Percentiles rank a stretch among this genome's conserved stretches.
Conservation (phyloP, 2,113 vertebrate genomes). For the Tonatia bakeri region DNA sequence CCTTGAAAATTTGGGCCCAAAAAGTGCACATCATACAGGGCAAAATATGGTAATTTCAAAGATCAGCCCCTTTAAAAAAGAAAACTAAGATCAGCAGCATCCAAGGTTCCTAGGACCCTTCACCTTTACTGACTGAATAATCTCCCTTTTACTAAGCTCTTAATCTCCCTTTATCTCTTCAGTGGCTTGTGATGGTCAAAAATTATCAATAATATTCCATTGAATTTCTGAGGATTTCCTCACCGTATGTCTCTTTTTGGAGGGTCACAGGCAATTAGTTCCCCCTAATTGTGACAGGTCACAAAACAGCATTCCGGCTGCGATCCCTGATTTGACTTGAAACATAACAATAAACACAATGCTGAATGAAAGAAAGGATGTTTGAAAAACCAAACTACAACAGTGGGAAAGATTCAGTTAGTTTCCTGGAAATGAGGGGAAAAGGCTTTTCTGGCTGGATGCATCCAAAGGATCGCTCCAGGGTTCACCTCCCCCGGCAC, state of each 20-base stretch:
- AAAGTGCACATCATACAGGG: no score
- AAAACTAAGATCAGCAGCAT: neutral
- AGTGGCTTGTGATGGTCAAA: conserved; percentile 29
- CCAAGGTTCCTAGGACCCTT: conserved; percentile 1
- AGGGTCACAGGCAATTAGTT: conserved; percentile 26
- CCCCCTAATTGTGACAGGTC: neutral
- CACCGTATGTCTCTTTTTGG: conserved; percentile 22
- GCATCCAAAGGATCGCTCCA: neutral
- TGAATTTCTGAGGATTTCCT: conserved; percentile 60
- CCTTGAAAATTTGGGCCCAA: no score
- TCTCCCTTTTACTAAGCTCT: conserved; percentile 32
- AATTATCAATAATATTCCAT: conserved; percentile 53
- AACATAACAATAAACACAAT: neutral
- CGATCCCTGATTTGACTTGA: neutral
- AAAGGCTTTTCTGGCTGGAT: neutral
- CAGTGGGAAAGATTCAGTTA: neutral
- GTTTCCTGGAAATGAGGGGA: neutral
- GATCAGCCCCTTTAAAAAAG: neutral
- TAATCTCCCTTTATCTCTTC: conserved; percentile 61
- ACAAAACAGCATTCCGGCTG: neutral
- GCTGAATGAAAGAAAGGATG: neutral
- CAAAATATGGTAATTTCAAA: neutral
- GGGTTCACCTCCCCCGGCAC: neutral
- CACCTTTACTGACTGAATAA: conserved; percentile 39
- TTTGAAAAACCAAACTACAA: neutral